phyloP scores from a whole-genome alignment of 2,797 vertebrate genomes.

The Allobates femoralis region DNA sequence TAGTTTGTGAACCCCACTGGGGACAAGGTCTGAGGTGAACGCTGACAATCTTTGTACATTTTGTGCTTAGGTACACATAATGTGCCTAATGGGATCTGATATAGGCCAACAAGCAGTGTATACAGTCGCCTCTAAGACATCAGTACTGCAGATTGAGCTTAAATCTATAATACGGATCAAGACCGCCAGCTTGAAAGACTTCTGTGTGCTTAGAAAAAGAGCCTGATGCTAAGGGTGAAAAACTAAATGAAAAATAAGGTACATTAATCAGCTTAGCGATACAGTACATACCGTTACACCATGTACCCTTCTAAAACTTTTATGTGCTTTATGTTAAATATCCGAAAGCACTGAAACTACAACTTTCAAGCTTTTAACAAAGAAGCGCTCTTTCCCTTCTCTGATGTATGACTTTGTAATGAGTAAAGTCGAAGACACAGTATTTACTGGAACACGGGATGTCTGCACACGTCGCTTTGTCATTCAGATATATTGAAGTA shows the following conservation, averaged over 20 bases:
- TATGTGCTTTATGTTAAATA: neutral
- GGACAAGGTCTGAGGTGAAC: no score
- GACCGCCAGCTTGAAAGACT: neutral
- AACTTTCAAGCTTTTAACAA: neutral
- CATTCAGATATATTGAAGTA: slow-evolving; percentile 53
- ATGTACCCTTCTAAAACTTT: neutral
- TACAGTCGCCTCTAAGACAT: neutral
- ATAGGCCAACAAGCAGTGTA: neutral
- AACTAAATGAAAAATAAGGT: neutral
- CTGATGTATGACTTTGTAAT: neutral
- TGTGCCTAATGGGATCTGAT: neutral
- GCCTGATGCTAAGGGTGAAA: neutral
- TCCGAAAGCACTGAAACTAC: neutral
- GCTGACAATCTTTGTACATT: neutral
- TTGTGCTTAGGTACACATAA: neutral
- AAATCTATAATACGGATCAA: neutral
- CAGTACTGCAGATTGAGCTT: neutral
- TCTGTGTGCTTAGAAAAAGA: neutral
- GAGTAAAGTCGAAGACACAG: neutral
- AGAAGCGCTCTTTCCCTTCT: neutral
- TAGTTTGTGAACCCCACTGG: no score
- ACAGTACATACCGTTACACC: neutral
- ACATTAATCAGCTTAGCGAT: neutral
- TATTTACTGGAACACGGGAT: slow-evolving; percentile 22
- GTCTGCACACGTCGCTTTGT: slow-evolving; percentile 1